Base-by-base conservation (phyloP, 1,140 invertebrate genomes). In the Drosophila tsacasi region DNA sequence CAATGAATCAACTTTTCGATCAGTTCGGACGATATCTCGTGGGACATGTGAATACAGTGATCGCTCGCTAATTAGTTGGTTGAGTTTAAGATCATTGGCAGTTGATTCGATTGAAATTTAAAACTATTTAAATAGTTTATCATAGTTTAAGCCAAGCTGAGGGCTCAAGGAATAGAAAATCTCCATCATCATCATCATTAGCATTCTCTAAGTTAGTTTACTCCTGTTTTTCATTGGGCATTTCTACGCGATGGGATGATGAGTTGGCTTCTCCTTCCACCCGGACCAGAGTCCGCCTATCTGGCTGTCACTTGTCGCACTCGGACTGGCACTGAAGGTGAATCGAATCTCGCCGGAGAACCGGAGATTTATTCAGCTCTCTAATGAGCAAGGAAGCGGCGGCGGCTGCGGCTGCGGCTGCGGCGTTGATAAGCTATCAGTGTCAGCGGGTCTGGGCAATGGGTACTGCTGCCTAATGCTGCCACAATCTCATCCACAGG, bases 361-460 rank as follows among this genome's bases (percentile, higher is more conserved):
- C 52, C 44, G 23, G 39, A 37, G 63, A 67, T 67, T 27, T 49
- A 44, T 52, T 55, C 59, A 64, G 64, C 59, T 68, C 59, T 74
- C 47, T 64, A 81, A 73, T 65, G 80, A 82, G 55, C 79, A 81
- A 78, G 80, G 75, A 82, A 82, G 75, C 79, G 44, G 49, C 25
- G 47, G 46, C 46, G 23, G 23, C 65, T 63, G 12, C 52, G 52
- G 23, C 64, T 61, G 10, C 30, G 52, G 12, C 52, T 32, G 23
- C 64, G 67, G 10, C 30, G 52, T 39, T 69, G 76, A 78, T 78
- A 78, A 78, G 76, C 61, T 68, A 68, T 71, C 67, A 68, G 64
- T 39, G 37, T 64, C 65, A 44, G 27, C 21, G 32, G 54, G 54
- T 55, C 54, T 55, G 54, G 32, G 30, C 52, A 55, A 30, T 47